phyloP scores from a whole-genome alignment of 2,797 vertebrate genomes.

The Holocentrus rufus region DNA sequence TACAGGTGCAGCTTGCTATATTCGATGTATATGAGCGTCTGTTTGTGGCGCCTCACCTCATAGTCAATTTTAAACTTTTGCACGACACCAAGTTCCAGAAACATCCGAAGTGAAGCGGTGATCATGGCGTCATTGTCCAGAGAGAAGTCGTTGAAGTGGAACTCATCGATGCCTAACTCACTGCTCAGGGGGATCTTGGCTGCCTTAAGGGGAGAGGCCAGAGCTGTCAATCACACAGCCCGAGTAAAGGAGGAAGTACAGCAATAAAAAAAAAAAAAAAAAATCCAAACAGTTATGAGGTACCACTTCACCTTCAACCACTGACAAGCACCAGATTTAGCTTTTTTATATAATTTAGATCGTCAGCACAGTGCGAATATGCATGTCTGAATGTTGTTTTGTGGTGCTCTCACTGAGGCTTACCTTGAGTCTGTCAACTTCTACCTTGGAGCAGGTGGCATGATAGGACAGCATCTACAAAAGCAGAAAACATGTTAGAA shows the following conservation, averaged over 20 bases:
- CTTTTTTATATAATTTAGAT: not conserved
- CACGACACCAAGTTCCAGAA: slow-evolving; percentile 83
- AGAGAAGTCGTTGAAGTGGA: slow-evolving; percentile 87
- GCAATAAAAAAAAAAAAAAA: slow-evolving; percentile 4
- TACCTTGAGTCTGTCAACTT: slow-evolving; percentile 87
- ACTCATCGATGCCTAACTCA: slow-evolving; percentile 84
- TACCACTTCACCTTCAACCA: not conserved
- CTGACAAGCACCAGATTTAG: slow-evolving; percentile 8
- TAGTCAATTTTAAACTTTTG: slow-evolving; percentile 88
- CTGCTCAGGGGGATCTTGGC: slow-evolving; percentile 84
- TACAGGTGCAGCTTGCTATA: not conserved
- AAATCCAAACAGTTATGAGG: not conserved
- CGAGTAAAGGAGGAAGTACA: not conserved
- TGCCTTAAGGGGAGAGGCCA: slow-evolving; percentile 74
- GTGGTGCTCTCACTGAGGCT: slow-evolving; percentile 7
- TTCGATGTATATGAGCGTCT: not conserved
- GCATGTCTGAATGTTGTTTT: slow-evolving; percentile 5
- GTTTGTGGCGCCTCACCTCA: slow-evolving; percentile 72
- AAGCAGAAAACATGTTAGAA: slow-evolving; percentile 11
- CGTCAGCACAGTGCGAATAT: not conserved
- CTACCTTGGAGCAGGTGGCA: slow-evolving; percentile 85
- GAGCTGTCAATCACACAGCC: slow-evolving; percentile 49
- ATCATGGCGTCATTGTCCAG: slow-evolving; percentile 87
- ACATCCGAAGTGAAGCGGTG: slow-evolving; percentile 85
- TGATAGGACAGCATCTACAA: slow-evolving; percentile 86